Percentiles rank a stretch among this genome's conserved stretches.
phyloP scores from a whole-genome alignment of 2,113 vertebrate species.

The Calidris pygmaea region DNA sequence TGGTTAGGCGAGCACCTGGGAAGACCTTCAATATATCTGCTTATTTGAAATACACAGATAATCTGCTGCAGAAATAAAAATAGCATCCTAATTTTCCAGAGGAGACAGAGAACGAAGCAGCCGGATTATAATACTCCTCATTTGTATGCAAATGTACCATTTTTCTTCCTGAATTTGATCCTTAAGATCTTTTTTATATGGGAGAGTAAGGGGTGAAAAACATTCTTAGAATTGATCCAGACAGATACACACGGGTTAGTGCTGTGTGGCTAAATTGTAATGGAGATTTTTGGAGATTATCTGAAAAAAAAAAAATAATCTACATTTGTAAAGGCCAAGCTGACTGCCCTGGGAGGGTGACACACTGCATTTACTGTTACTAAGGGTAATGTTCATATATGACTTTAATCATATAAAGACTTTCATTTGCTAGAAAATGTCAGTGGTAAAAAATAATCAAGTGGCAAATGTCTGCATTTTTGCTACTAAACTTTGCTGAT shows the following conservation, averaged over 20 bases:
- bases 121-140: slow-evolving; percentile 6
- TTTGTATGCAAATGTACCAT: slow-evolving; percentile 22
- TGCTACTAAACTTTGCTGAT: neutral
- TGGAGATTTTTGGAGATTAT: neutral
- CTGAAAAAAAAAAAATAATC: neutral
- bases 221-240: neutral
- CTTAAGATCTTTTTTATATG: slow-evolving; percentile 3
- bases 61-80: slow-evolving; percentile 47
- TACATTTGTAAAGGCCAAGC: neutral
- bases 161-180: slow-evolving; percentile 28
- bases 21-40: neutral
- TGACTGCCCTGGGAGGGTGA: neutral
- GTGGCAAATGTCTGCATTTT: neutral
- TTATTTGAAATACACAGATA: slow-evolving; percentile 6
- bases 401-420: neutral
- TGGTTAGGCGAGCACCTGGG: neutral
- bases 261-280: neutral
- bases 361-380: fast-evolving
- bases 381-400: neutral
- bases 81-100: slow-evolving; percentile 14
- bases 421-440: neutral
- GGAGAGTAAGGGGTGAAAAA: neutral
- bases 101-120: neutral
- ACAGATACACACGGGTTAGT: neutral
- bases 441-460: neutral